Base-by-base conservation (phyloP, 2,797 vertebrate species). In the Acropternis orthonyx region DNA sequence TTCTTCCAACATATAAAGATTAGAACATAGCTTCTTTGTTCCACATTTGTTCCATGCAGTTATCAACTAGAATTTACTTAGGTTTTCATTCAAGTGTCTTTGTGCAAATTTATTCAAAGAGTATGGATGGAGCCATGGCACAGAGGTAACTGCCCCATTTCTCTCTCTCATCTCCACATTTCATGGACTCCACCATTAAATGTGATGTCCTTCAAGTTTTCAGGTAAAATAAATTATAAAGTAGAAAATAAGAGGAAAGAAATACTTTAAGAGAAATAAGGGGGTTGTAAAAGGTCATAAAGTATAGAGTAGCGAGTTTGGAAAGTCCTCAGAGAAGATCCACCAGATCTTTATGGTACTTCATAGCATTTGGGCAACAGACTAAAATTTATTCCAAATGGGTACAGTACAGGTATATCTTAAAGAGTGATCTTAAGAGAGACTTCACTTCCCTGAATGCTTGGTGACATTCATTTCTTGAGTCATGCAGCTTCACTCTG, bases 1-100 rank as follows among this genome's bases (percentile, higher is more conserved):
- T 97, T 97, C 89, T 96, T 93, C 93, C 51, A 20, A 85, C 56
- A 55, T 73, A 87, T 83, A 95, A 94, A 93, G 84, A 88, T 74
- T 85, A 87, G 69, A 95, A 92, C 84, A 96, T 72, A 91, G 86
- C 56, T 87, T 51, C 79, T 96, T 97, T 96, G 90, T 97, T 96
- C 95, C 92, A 82, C 88, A 82, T 93, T 96, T 95, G 85, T 91
- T 96, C 91, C 81, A 95, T 94, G 93, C 73, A 96, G 92, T 94
- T 96, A 95, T 93, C 84, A 96, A 86, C 72, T 67, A 91, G 88
- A 97, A 94, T 95, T 95, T 93, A 95, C 85, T 96, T 79, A 77
- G 54, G 91, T 72, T 93, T 96, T 96, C 80, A 97, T 95, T 92
- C 76, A 95, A 96, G 88, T 89, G 74, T 88, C 80, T 91, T 91